Evolutionary conservation across 2,113 vertebrate species (phyloP), one percentile per base, ranked within the genome.

Genomic region (Pardalotus punctatus): DNA sequence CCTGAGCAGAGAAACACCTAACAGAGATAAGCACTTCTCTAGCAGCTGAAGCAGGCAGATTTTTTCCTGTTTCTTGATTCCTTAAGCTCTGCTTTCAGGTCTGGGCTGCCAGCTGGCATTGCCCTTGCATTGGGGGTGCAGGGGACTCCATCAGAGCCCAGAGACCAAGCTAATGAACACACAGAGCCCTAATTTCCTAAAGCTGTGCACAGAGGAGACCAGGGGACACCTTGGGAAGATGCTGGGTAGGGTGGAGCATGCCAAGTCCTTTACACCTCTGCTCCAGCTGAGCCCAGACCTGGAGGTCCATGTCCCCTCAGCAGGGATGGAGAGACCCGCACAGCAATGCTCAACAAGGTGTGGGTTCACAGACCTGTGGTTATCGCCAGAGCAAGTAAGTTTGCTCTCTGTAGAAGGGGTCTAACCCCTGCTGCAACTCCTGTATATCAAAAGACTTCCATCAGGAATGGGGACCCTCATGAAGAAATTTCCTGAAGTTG

Each of bases 271-370:
- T 90, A 35, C 20, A 50, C 11, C 10, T 28, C 40, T 40, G 11
- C 8, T 9, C 15, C 18, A 8, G 36, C 47, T 25, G 22, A 74
- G 14, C n/a, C 28, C 3, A 4, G 29, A 36, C 31, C 27, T 58
- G 24, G 42, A 58, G 66, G 23, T 35, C 42, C 24, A 12, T 6
- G 21, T 85, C 12, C 58, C 57, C 47, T 42, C 58, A 54, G 36
- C 24, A 77, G 57, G 64, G 33, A 45, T 13, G 36, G 77, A 61
- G 9, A 62, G 86, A 88, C 36, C 15, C 51, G 40, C 0, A 0
- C 24, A 58, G 79, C 2, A 3, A 56, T 16, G 8, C 61, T 62
- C 2, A 0, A 9, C 25, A 10, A 64, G 60, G 6, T 4, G 1
- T 45, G 42, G 50, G 31, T 40, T 94, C 67, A 70, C 29, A 81